These are phyloP conservation scores for Phyllotreta cruciferae DNA, from an alignment of 2,888 invertebrate genomes.

Conservation along the genomic window DNA sequence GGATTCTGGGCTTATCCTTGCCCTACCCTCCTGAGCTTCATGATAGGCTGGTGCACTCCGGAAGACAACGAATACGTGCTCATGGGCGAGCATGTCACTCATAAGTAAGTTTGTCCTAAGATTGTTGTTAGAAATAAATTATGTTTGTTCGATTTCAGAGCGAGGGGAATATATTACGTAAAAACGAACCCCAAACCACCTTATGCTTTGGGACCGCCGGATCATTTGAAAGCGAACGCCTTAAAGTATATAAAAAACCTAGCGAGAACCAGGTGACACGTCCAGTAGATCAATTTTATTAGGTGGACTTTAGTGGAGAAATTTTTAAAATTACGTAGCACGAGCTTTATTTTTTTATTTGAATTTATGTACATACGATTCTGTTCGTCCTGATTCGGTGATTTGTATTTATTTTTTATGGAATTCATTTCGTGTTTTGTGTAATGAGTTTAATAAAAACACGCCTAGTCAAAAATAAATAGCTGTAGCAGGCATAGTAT, in stretches of 20 bases:
- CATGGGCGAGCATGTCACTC: slow-evolving; percentile 85
- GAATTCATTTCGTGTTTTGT: too few relatives aligned
- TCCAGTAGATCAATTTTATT: not conserved
- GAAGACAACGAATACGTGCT: slow-evolving; percentile 79
- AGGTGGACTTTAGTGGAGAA: not conserved
- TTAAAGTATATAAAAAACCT: slow-evolving; percentile 34
- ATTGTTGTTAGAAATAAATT: slow-evolving; percentile 7
- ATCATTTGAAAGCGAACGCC: slow-evolving; percentile 41
- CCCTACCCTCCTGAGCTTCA: slow-evolving; percentile 80
- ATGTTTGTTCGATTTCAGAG: slow-evolving; percentile 62
- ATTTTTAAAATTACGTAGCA: too few relatives aligned
- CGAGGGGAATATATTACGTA: slow-evolving; percentile 87
- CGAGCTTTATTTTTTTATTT: not conserved
- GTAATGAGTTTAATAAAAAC: too few relatives aligned
- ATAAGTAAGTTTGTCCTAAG: slow-evolving; percentile 68
- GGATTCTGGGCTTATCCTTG: slow-evolving; percentile 90
- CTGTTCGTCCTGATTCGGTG: too few relatives aligned
- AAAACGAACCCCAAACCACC: slow-evolving; percentile 84
- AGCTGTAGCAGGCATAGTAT: too few relatives aligned
- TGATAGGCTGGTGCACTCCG: slow-evolving; percentile 85
- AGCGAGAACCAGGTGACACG: slow-evolving; percentile 9
- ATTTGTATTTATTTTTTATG: too few relatives aligned
- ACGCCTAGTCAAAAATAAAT: too few relatives aligned
- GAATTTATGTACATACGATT: not conserved
- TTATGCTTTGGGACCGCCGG: slow-evolving; percentile 74